Evolutionary conservation across 2,113 vertebrate genomes (phyloP).

Genomic region (Paracanthobrama guichenoti): DNA sequence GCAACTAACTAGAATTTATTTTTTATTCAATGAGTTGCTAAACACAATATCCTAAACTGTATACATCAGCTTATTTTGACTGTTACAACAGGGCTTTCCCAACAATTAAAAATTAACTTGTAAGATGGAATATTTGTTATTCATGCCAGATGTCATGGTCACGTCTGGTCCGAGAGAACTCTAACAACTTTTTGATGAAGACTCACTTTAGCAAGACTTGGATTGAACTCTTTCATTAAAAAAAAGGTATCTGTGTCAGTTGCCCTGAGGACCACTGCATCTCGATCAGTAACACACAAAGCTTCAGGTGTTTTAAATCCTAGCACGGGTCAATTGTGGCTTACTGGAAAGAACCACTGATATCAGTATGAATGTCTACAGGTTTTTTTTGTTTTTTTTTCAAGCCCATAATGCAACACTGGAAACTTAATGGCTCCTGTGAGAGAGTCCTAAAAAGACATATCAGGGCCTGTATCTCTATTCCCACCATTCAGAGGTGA

Average conservation of each 20-base stretch:
- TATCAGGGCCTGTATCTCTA: conserved; percentile 63
- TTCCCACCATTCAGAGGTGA: conserved; percentile 68
- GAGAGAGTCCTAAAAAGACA: conserved; percentile 53
- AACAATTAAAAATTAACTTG: conserved; percentile 75
- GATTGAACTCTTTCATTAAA: neutral
- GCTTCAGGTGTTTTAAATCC: conserved; percentile 2
- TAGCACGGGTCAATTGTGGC: neutral
- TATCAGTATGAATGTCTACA: conserved; percentile 35
- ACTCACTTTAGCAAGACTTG: neutral
- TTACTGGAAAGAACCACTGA: conserved; percentile 46
- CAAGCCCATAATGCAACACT: conserved; percentile 45
- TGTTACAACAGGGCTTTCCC: conserved; percentile 29
- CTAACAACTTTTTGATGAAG: neutral
- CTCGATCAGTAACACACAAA: neutral
- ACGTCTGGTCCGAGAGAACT: conserved; percentile 62
- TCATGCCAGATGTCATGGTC: conserved; percentile 71
- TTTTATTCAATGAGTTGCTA: neutral
- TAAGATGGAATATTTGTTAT: conserved; percentile 73
- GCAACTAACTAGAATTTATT: neutral
- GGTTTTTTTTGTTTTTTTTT: conserved; percentile 36
- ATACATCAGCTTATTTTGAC: neutral
- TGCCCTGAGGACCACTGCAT: conserved; percentile 6
- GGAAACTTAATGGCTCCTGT: conserved; percentile 49
- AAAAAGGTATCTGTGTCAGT: conserved; percentile 21
- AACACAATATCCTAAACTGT: neutral